Conservation (phyloP, 1,140 invertebrate species). For the Choristoneura fumiferana region DNA sequence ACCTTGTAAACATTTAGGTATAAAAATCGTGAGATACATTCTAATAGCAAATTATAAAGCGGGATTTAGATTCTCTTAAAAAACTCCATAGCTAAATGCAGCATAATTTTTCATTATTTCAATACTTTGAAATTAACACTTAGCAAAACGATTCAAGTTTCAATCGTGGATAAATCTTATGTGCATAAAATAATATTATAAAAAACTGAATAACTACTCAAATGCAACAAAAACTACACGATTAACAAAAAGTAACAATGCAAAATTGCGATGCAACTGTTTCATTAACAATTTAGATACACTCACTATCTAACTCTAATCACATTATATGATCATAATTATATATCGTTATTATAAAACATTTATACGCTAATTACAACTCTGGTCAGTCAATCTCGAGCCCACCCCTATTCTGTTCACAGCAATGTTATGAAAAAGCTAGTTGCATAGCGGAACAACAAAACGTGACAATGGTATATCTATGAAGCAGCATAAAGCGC, state of each 20-base stretch:
- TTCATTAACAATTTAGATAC: constrained; percentile 43
- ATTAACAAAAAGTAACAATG: constrained; percentile 22
- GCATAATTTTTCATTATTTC: constrained; percentile 4
- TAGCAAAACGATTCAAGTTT: no score
- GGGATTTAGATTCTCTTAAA: constrained; percentile 5
- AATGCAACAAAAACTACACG: neutral
- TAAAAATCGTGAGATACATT: no score
- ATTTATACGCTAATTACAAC: constrained; percentile 49
- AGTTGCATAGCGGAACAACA: neutral
- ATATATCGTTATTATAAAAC: constrained; percentile 49
- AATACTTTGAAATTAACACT: no score
- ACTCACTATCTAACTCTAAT: constrained; percentile 59
- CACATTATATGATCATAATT: constrained; percentile 46
- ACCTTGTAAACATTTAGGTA: neutral
- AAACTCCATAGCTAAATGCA: constrained; percentile 32
- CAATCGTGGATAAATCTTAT: no score
- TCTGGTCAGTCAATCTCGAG: constrained; percentile 64
- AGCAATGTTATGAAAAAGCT: constrained; percentile 28
- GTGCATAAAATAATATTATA: no score
- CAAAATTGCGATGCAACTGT: constrained; percentile 50
- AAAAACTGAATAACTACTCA: neutral
- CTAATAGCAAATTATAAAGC: no score
- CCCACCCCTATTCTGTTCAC: constrained; percentile 40
- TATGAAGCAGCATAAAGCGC: neutral
- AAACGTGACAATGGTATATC: neutral